Conservation (phyloP, 2,888 invertebrate genomes). For the Platycheirus albimanus region DNA sequence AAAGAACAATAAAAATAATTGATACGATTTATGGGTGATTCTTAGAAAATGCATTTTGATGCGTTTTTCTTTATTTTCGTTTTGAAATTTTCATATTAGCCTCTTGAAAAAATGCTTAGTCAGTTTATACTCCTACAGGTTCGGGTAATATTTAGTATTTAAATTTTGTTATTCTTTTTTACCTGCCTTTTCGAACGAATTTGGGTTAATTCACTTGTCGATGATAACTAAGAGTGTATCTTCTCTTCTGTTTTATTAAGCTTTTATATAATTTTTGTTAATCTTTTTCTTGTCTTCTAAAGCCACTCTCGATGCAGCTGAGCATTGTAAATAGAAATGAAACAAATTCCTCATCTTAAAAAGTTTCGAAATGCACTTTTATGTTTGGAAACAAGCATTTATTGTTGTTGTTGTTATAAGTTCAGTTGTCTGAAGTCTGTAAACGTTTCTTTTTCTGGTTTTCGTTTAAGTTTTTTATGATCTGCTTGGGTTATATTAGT, state of each 20-base stretch:
- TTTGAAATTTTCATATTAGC: slow-evolving; percentile 1
- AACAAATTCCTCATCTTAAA: slow-evolving; percentile 23
- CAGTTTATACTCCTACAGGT: slow-evolving; percentile 5
- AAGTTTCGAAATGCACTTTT: slow-evolving; percentile 60
- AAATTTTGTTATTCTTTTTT: background rate
- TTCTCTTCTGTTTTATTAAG: slow-evolving; percentile 27
- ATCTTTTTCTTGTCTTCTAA: background rate
- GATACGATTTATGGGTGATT: background rate
- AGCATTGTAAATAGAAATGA: slow-evolving; percentile 10
- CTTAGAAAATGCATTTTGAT: background rate
- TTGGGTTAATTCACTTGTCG: slow-evolving; percentile 66
- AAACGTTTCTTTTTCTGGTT: slow-evolving; percentile 6
- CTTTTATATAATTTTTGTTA: slow-evolving; percentile 33
- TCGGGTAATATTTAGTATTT: slow-evolving; percentile 35
- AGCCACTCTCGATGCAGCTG: slow-evolving; percentile 28
- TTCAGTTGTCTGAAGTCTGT: background rate
- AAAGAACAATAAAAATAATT: background rate
- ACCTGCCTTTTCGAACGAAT: slow-evolving; percentile 37
- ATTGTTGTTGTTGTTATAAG: too few relatives aligned
- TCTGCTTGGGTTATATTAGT: slow-evolving; percentile 57
- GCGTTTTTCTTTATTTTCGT: slow-evolving; percentile 2
- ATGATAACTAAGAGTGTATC: slow-evolving; percentile 60
- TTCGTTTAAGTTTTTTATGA: slow-evolving; percentile 47
- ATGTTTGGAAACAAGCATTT: slow-evolving; percentile 27
- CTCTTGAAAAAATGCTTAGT: slow-evolving; percentile 4